phyloP scores from a whole-genome alignment of 2,888 invertebrate species.

The Synanthedon formicaeformis region DNA sequence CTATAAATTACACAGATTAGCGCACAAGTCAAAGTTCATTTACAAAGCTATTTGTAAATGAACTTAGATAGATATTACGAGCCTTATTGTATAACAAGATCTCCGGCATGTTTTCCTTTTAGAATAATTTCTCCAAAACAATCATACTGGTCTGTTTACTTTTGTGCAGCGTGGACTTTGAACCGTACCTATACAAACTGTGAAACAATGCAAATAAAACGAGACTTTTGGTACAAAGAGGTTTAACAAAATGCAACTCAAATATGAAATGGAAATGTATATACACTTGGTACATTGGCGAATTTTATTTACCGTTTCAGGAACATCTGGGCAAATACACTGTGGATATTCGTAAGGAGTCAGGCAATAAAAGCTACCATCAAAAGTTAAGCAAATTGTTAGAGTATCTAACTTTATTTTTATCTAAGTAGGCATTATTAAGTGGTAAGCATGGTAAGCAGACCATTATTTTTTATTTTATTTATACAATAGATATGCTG shows the following conservation, averaged over 20 bases:
- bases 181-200: not conserved
- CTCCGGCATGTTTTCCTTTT: too few relatives aligned
- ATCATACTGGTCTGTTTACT: not conserved
- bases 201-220: not conserved
- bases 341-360: not conserved
- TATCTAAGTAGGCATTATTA: not conserved
- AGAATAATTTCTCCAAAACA: not conserved
- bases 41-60: not conserved
- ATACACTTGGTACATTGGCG: too few relatives aligned
- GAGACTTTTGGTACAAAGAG: not conserved
- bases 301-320: not conserved
- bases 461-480: too few relatives aligned
- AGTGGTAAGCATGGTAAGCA: not conserved
- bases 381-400: not conserved
- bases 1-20: too few relatives aligned
- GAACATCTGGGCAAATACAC: not conserved
- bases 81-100: too few relatives aligned
- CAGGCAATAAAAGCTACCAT: not conserved
- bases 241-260: not conserved
- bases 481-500: too few relatives aligned
- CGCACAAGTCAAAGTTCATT: not conserved
- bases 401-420: not conserved
- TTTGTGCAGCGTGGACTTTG: too few relatives aligned
- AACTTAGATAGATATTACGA: not conserved
- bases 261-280: not conserved